Evolutionary conservation across 1,140 invertebrate species (phyloP), one percentile per base, ranked within the genome.

Genomic region (Drosophila sp.): DNA sequence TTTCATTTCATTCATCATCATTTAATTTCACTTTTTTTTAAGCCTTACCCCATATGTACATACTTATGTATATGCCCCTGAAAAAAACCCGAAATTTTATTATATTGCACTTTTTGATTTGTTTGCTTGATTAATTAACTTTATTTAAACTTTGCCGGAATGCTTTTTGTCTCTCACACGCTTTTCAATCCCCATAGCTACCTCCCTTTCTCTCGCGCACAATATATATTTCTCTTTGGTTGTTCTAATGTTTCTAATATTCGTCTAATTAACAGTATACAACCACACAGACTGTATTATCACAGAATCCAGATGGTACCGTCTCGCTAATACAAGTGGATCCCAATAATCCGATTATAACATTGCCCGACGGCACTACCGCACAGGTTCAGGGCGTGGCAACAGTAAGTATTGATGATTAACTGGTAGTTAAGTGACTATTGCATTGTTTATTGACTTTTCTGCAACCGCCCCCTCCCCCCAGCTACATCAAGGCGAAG

Each of bases 321-420:
- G 97, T 99, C 55, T 98, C 98, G 32, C 96, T 99, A 57, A 98
- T 99, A 73, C 98, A 99, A 93, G 97, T 99, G 66, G 98, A 99
- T 94, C 97, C 98, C 41, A 97, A 96, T 84, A 97, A 97, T 93
- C 96, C 97, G 38, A 97, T 99, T 79, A 98, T 99, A 73, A 98
- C 98, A 27, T 93, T 99, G 90, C 97, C 98, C 1, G 98, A 99
- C 93, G 98, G 98, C 58, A 98, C 98, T 66, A 98, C 98, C 29
- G 98, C 98, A 11, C 97, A 98, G 93, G 97, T 99, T 50, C 96
- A 97, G 93, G 96, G 96, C 68, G 96, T 98, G 79, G 96, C 97
- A 70, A 96, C 96, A 74, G 96, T 97, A 94, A 94, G 71, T 70
- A 10, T 6, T 30, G 10, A 4, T 27, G 5, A 30, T 56, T 1